Conservation (phyloP, 2,113 vertebrate species). For the Heloderma charlesbogerti region DNA sequence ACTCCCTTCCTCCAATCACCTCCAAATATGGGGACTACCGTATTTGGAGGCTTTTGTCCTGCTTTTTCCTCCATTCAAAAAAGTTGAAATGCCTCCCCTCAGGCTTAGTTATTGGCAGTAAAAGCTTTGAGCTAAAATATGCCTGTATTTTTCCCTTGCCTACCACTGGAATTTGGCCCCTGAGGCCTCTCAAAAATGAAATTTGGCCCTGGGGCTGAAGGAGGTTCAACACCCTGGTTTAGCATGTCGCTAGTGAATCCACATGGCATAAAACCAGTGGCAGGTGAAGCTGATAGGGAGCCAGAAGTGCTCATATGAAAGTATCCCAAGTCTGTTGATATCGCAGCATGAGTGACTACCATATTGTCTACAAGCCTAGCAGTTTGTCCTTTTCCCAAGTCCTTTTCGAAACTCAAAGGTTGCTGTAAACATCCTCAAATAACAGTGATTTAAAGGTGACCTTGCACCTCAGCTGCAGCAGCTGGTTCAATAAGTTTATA, state of each 20-base stretch:
- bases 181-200: too few relatives aligned
- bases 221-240: not conserved
- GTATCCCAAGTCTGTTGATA: not conserved
- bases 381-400: not conserved
- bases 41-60: too few relatives aligned
- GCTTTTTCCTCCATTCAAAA: too few relatives aligned
- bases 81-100: too few relatives aligned
- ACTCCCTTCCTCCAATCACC: too few relatives aligned
- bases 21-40: too few relatives aligned
- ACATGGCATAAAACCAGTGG: not conserved
- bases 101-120: too few relatives aligned
- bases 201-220: too few relatives aligned
- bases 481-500: not conserved
- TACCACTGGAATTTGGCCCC: too few relatives aligned
- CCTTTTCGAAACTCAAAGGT: not conserved
- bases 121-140: too few relatives aligned
- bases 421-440: not conserved
- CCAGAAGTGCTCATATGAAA: not conserved
- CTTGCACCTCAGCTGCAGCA: not conserved
- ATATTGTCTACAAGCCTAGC: not conserved
- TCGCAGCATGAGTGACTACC: not conserved
- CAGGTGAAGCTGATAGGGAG: not conserved
- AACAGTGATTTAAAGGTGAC: constrained; percentile 16
- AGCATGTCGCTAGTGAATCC: not conserved
- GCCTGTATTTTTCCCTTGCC: too few relatives aligned